Conservation (phyloP, 2,113 vertebrate species). For the Haemorhous mexicanus region DNA sequence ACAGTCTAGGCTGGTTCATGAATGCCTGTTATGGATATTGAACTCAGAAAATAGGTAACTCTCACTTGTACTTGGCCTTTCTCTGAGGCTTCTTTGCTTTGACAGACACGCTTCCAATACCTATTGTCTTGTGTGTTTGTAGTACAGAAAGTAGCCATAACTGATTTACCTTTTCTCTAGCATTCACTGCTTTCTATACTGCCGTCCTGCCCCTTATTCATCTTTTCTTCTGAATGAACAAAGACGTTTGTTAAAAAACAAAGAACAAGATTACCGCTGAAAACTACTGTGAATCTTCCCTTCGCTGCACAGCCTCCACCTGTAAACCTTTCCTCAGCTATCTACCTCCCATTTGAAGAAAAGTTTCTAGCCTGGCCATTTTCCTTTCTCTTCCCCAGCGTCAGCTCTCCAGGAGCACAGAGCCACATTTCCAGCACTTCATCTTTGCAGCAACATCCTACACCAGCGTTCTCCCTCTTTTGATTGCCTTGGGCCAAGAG, state of each 20-base stretch:
- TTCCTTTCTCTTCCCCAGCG: neutral
- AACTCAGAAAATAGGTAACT: neutral
- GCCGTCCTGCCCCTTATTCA: neutral
- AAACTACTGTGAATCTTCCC: neutral
- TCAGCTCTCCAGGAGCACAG: neutral
- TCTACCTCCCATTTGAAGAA: neutral
- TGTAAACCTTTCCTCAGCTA: neutral
- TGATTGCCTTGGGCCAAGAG: neutral
- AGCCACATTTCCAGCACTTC: neutral
- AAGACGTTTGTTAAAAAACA: neutral
- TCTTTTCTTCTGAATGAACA: conserved; percentile 20
- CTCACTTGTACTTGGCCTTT: neutral
- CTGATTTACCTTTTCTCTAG: conserved; percentile 1
- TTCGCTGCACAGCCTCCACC: neutral
- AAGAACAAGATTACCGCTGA: neutral
- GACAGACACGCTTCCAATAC: conserved; percentile 26
- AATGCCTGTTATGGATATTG: neutral
- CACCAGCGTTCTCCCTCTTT: neutral
- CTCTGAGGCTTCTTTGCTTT: conserved; percentile 20
- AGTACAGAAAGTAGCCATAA: conserved; percentile 23
- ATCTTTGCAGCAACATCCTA: neutral
- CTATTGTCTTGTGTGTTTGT: conserved; percentile 17
- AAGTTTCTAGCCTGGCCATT: neutral
- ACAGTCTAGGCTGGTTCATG: neutral
- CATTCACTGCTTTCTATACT: conserved; percentile 3